Conservation (phyloP, 2,888 invertebrate species). For the Clunio marinus region DNA sequence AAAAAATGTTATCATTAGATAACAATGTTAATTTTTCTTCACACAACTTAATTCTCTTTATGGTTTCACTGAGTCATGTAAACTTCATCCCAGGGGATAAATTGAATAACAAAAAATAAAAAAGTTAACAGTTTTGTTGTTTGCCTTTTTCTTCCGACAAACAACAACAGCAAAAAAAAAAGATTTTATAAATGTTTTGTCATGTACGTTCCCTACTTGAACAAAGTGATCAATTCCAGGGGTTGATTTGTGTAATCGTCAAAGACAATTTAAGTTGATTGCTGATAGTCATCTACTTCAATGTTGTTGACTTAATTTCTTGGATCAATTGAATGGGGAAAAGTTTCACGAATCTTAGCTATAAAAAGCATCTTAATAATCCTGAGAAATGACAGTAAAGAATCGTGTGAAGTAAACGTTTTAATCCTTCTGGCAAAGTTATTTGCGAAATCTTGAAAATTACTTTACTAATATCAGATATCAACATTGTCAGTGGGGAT, state of each 20-base stretch:
- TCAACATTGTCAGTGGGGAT: background rate
- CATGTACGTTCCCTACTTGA: slow-evolving; percentile 17
- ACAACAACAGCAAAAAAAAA: slow-evolving; percentile 5
- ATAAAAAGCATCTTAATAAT: slow-evolving; percentile 7
- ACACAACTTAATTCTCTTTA: too few relatives aligned
- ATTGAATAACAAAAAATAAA: background rate
- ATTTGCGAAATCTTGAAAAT: background rate
- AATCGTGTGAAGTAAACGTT: slow-evolving; percentile 18
- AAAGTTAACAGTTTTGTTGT: slow-evolving; percentile 17
- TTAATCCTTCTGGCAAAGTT: slow-evolving; percentile 3
- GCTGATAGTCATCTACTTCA: slow-evolving; percentile 33
- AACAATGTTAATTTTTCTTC: too few relatives aligned
- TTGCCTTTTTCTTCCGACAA: slow-evolving; percentile 17
- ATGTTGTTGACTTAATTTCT: slow-evolving; percentile 35
- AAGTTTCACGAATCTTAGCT: background rate
- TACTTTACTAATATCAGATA: background rate
- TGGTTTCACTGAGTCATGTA: background rate
- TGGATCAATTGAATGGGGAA: slow-evolving; percentile 18
- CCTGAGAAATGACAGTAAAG: slow-evolving; percentile 25
- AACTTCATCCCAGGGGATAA: slow-evolving; percentile 12
- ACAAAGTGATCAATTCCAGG: slow-evolving; percentile 28
- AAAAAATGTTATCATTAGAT: too few relatives aligned
- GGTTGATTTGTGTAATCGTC: slow-evolving; percentile 35
- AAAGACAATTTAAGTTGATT: slow-evolving; percentile 36
- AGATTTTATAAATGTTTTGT: slow-evolving; percentile 38